Evolutionary conservation across 2,113 vertebrate species (phyloP).

Genomic region (Crotalus helleri): DNA sequence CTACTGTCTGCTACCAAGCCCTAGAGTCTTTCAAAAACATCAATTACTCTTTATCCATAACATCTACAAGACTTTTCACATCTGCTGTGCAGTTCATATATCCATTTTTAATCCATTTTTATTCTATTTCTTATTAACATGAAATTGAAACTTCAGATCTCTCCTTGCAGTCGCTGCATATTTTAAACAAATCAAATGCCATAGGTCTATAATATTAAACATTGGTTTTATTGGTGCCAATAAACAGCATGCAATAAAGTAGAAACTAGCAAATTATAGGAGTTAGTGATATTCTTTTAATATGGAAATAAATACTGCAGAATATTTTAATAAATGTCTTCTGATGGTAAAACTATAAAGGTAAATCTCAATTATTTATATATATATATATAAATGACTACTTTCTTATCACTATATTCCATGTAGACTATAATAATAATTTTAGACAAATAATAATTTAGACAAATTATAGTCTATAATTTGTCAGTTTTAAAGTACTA

Average conservation of each 20-base stretch:
- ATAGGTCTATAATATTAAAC: neutral
- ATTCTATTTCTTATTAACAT: slow-evolving; percentile 7
- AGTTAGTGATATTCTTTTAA: neutral
- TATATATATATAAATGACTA: neutral
- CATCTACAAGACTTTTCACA: slow-evolving; percentile 8
- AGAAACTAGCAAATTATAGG: neutral
- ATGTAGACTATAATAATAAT: neutral
- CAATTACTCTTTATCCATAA: slow-evolving; percentile 3
- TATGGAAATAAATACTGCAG: neutral
- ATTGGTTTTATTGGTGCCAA: neutral
- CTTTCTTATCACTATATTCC: neutral
- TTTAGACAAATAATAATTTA: too few relatives aligned
- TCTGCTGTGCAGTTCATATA: neutral
- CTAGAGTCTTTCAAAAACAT: neutral
- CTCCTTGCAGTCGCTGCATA: neutral
- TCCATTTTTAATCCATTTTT: neutral
- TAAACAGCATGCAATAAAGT: neutral
- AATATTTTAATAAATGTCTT: neutral
- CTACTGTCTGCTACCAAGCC: neutral
- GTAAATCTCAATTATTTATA: neutral
- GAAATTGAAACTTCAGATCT: neutral
- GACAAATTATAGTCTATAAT: neutral
- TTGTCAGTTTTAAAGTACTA: neutral
- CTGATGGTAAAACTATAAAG: neutral
- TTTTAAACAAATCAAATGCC: neutral